Conservation (phyloP, 2,113 vertebrate genomes). For the Myrmecophaga tridactyla region DNA sequence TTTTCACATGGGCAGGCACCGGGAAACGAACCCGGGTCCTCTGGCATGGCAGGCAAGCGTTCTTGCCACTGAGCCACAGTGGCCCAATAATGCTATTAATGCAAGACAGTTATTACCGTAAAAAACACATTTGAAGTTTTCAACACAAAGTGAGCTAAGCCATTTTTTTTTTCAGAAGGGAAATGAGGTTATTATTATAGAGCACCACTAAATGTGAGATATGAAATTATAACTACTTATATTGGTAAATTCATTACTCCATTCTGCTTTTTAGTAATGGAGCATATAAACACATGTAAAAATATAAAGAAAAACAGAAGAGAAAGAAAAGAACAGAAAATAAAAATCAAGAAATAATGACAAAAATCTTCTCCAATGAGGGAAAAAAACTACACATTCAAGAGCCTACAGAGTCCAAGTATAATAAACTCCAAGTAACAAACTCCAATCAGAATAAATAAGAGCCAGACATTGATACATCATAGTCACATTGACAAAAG, state of each 20-base stretch:
- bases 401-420: neutral
- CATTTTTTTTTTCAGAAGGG: neutral
- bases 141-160: neutral
- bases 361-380: neutral
- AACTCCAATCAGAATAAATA: neutral
- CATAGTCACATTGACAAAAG: neutral
- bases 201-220: neutral
- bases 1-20: too few relatives aligned
- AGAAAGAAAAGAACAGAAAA: neutral
- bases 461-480: neutral
- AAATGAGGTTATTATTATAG: neutral
- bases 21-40: too few relatives aligned
- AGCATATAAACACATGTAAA: neutral
- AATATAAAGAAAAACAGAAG: neutral
- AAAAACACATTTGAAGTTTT: neutral
- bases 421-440: neutral
- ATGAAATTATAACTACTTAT: neutral
- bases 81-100: neutral
- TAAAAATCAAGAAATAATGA: neutral
- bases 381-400: neutral
- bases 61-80: too few relatives aligned
- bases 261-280: neutral
- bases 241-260: neutral
- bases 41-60: too few relatives aligned
- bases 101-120: neutral